These are phyloP conservation scores for Caerostris extrusa DNA, from an alignment of 1,140 invertebrate genomes.

Conservation along the genomic window DNA sequence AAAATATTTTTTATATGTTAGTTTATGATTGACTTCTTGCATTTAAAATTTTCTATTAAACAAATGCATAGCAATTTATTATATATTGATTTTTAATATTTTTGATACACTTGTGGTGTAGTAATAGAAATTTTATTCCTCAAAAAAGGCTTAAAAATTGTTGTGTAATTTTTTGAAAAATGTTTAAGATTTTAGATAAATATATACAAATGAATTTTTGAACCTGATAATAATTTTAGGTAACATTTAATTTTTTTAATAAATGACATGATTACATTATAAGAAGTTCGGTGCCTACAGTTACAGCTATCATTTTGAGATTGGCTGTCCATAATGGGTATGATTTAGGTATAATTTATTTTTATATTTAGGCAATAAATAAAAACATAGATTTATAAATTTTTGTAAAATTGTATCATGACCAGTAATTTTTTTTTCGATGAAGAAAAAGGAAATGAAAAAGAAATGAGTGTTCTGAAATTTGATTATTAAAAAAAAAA, in stretches of 20 bases:
- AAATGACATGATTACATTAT: background rate
- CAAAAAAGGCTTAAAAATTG: background rate
- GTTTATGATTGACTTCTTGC: background rate
- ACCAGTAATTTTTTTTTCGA: too few relatives aligned
- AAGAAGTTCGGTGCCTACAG: background rate
- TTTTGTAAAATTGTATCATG: too few relatives aligned
- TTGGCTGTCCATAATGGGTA: background rate
- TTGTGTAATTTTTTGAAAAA: background rate
- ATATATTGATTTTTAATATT: constrained; percentile 11
- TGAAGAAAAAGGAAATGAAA: too few relatives aligned
- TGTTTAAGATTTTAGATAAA: background rate
- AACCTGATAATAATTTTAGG: background rate
- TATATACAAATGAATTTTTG: background rate
- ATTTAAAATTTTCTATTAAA: constrained; percentile 1
- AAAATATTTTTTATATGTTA: constrained; percentile 12
- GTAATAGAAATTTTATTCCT: background rate
- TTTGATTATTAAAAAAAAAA: too few relatives aligned
- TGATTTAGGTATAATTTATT: constrained; percentile 13
- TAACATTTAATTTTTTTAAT: background rate
- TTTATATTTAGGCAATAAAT: background rate
- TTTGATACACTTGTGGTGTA: constrained; percentile 15
- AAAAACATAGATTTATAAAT: background rate
- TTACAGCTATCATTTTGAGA: constrained; percentile 10
- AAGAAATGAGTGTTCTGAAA: too few relatives aligned
- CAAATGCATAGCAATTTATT: background rate